Percentiles rank a stretch among this genome's conserved stretches.
These are phyloP conservation scores for Hydraecia micacea DNA, from an alignment of 2,888 invertebrate species.

Conservation along the genomic window DNA sequence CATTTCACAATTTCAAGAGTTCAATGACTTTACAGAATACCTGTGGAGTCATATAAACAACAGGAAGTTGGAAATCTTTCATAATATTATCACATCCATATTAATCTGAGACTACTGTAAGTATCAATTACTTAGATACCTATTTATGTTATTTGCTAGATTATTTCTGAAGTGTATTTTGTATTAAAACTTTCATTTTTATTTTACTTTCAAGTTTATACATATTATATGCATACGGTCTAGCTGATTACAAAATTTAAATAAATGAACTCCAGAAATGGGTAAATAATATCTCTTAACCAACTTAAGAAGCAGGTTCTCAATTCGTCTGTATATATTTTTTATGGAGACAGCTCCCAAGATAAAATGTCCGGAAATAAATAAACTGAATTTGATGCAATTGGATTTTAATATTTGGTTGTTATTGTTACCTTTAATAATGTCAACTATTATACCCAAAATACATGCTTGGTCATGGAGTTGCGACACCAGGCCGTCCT, in stretches of 20 bases:
- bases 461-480: too few species aligned
- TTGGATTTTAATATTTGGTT: neutral
- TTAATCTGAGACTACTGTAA: conserved; percentile 16
- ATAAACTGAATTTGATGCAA: neutral
- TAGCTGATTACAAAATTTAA: neutral
- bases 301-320: too few species aligned
- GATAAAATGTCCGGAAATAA: neutral
- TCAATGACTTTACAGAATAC: conserved; percentile 45
- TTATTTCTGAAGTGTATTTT: neutral
- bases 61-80: conserved; percentile 46
- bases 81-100: conserved; percentile 15
- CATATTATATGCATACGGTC: too few species aligned
- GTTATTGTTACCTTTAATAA: neutral
- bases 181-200: neutral
- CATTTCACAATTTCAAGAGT: conserved; percentile 20
- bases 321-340: too few species aligned
- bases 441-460: neutral
- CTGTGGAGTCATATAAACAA: conserved; percentile 54
- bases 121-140: conserved; percentile 14
- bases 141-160: neutral
- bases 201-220: too few species aligned
- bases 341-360: neutral
- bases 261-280: neutral
- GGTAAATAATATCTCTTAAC: neutral
- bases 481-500: too few species aligned